These are phyloP conservation scores for Tragelaphus buxtoni DNA, from an alignment of 2,113 vertebrate species.

Conservation along the genomic window DNA sequence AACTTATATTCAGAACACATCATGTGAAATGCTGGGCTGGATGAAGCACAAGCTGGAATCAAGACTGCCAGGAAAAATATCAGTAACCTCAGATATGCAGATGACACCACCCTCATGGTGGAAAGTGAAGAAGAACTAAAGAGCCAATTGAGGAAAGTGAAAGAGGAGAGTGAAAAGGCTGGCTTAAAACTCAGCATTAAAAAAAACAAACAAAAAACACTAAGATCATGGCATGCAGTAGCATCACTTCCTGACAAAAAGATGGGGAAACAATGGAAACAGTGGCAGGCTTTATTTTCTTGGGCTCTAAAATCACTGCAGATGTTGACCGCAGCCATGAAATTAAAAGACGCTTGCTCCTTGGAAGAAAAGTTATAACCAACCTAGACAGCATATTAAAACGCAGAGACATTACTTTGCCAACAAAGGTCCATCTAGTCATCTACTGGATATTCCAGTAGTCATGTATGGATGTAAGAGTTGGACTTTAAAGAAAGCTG, in stretches of 20 bases:
- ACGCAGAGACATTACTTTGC: not conserved
- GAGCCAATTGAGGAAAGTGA: not conserved
- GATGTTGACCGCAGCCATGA: not conserved
- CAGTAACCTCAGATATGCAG: not conserved
- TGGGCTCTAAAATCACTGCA: not conserved
- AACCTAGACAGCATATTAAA: not conserved
- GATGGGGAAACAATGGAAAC: not conserved
- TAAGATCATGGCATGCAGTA: not conserved
- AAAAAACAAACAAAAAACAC: not conserved
- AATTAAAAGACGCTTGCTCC: not conserved
- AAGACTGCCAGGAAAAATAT: accelerated
- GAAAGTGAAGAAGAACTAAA: not conserved
- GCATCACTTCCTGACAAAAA: not conserved
- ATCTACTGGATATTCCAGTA: not conserved
- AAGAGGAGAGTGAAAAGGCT: not conserved
- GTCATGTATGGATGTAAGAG: not conserved
- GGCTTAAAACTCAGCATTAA: not conserved
- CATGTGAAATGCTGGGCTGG: not conserved
- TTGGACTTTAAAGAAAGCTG: not conserved
- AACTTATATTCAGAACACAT: not conserved
- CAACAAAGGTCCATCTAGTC: not conserved
- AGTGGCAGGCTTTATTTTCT: not conserved
- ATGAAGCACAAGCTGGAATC: not conserved
- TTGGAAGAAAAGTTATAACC: not conserved
- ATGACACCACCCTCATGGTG: not conserved